These are phyloP conservation scores for Aspiorhynchus laticeps DNA, from an alignment of 2,113 vertebrate genomes.

Conservation along the genomic window DNA sequence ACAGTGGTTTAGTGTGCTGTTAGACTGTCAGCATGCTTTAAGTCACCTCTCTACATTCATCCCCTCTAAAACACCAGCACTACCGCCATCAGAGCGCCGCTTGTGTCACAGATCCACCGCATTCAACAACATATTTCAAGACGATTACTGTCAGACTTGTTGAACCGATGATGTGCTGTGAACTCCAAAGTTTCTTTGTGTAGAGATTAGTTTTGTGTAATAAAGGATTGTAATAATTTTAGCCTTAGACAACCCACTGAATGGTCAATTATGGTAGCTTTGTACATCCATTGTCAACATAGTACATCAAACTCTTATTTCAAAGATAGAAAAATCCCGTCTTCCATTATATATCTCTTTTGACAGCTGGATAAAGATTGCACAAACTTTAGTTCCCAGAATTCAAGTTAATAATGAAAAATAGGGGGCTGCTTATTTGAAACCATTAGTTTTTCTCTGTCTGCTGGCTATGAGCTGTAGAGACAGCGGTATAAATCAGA, in stretches of 20 bases:
- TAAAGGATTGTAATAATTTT: background rate
- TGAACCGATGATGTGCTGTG: background rate
- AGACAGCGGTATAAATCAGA: conserved; percentile 29
- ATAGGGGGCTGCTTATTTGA: conserved; percentile 6
- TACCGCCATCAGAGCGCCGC: background rate
- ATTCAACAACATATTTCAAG: background rate
- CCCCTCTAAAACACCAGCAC: conserved; percentile 5
- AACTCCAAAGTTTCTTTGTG: background rate
- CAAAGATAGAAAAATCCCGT: background rate
- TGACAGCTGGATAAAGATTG: background rate
- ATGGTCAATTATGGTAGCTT: background rate
- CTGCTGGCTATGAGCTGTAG: conserved; percentile 6
- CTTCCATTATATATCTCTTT: background rate
- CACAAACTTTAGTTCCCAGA: background rate
- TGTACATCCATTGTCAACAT: background rate
- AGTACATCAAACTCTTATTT: background rate
- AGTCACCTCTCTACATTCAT: background rate
- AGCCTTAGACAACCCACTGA: background rate
- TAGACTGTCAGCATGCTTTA: background rate
- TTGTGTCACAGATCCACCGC: background rate
- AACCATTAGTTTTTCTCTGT: conserved; percentile 11
- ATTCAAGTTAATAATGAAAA: conserved; percentile 29
- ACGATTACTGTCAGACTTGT: background rate
- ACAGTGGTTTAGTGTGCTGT: background rate
- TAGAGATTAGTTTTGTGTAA: background rate